Evolutionary conservation across 2,797 vertebrate genomes (phyloP), one percentile per base, ranked within the genome.

Genomic region (Leptodactylus fallax): DNA sequence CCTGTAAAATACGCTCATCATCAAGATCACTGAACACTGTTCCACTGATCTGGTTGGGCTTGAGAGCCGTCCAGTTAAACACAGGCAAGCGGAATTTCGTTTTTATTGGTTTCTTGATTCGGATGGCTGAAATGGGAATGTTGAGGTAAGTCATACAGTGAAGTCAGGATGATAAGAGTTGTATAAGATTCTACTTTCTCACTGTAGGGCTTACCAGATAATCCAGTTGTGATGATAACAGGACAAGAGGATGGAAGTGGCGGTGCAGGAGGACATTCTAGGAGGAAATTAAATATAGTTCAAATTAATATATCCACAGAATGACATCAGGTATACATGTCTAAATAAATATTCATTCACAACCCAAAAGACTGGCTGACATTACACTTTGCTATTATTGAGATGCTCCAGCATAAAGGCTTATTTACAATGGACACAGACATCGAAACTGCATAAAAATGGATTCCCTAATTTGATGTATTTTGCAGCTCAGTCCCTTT

Each of bases 91-190:
- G 97, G 95, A 99, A 99, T 91, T 99, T 99, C 60, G 98, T 99
- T 95, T 99, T 99, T 92, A 99, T 99, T 53, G 98, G 98, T 82
- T 98, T 99, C 95, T 99, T 99, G 92, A 99, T 99, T 47, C 97
- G 95, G 92, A 98, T 98, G 8, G 97, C 98, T 99, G 92, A 86
- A 93, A 60, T 90, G 0, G 77, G 7, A 84, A 51, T 17, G 19
- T 49, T 77, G 58, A 51, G 89, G 21, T 67, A 12, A 71, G 45
- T 6, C 25, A 11, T 19, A 19, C 14, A 23, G 19, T 63, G 6
- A 63, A 23, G 58, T 12, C 36, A 21, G 69, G 17, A 56, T 8
- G 0, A 55, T 8, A 27, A 49, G 6, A 60, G 27, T 0, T 6
- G 19, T 4, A 17, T 27, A 49, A 69, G 6, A 65, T 10, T 56